Evolutionary conservation across 2,113 vertebrate species (phyloP), one percentile per base, ranked within the genome.

Genomic region (Gasterosteus nipponicus): DNA sequence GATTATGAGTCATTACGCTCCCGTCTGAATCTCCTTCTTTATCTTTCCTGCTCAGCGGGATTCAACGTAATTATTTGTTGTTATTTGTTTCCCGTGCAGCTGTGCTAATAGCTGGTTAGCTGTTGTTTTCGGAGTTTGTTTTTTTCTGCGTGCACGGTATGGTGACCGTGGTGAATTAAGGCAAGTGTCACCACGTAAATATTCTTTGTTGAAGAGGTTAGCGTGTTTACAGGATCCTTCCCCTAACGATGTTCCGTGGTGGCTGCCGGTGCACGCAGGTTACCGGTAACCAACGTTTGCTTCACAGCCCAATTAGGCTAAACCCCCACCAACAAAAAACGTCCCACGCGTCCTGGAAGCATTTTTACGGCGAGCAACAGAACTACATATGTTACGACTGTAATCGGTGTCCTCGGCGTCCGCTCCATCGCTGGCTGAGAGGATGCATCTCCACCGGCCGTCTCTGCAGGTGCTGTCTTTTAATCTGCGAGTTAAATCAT

Each of bases 291-390:
- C 75, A 19, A 62, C 10, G 10, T 74, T 80, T 64, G 63, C 65
- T 88, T 90, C 87, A 86, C 63, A 47, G 77, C 53, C 61, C 69
- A 84, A 81, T 84, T 87, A 83, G 58, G 71, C 57, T 62, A 73
- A 75, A 79, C 77, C 62, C 39, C 57, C 33, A 26, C 42, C 38
- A 62, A 42, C 57, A 67, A 69, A 84, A 10, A 77, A n/a, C n/a
- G n/a, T n/a, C n/a, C n/a, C n/a, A n/a, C n/a, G n/a, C n/a, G n/a
- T n/a, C n/a, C n/a, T n/a, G n/a, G n/a, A n/a, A n/a, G n/a, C n/a
- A n/a, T n/a, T n/a, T n/a, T n/a, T n/a, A n/a, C n/a, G n/a, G n/a
- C n/a, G n/a, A n/a, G n/a, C 1, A 41, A 0, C 33, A 46, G 29
- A 57, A 16, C 46, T 44, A 0, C 38, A 10, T n/a, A n/a, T 51